These are phyloP conservation scores for Microchirus variegatus DNA, from an alignment of 2,797 vertebrate species.

Conservation along the genomic window DNA sequence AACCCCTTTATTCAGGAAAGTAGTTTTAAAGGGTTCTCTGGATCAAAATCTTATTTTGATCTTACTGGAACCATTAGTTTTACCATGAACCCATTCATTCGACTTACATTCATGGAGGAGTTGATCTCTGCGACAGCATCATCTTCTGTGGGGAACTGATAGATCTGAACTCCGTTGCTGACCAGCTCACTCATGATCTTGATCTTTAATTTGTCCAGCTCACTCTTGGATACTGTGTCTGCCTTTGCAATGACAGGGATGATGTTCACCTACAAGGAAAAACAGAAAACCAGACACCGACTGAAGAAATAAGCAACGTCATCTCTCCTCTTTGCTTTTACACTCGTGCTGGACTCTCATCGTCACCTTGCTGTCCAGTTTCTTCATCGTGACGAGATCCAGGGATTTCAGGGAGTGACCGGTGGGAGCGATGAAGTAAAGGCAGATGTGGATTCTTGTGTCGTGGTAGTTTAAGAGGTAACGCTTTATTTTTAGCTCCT, in stretches of 20 bases:
- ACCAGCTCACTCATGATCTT: conserved; percentile 99
- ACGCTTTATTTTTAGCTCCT: conserved; percentile 95
- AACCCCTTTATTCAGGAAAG: too few relatives aligned
- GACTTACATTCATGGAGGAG: conserved; percentile 97
- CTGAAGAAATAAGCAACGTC: background rate
- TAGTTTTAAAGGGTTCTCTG: too few relatives aligned
- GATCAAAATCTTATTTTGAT: too few relatives aligned
- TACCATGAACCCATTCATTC: too few relatives aligned
- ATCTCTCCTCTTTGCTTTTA: background rate
- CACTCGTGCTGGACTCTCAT: background rate
- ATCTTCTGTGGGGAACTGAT: conserved; percentile 96
- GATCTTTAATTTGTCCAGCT: conserved; percentile 96
- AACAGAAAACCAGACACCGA: background rate
- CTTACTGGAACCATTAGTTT: too few relatives aligned
- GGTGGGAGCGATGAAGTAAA: conserved; percentile 96
- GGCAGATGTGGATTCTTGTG: conserved; percentile 93
- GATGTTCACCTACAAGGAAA: conserved; percentile 89
- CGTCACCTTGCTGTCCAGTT: conserved; percentile 94
- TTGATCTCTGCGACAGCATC: conserved; percentile 96
- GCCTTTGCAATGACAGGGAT: conserved; percentile 97
- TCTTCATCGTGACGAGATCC: conserved; percentile 98
- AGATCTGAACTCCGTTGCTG: conserved; percentile 97
- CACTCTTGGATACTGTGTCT: conserved; percentile 94
- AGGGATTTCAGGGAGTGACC: conserved; percentile 96
- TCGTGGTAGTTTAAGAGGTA: conserved; percentile 92